Conservation (phyloP, 2,113 vertebrate genomes). For the Muscicapa adusta region DNA sequence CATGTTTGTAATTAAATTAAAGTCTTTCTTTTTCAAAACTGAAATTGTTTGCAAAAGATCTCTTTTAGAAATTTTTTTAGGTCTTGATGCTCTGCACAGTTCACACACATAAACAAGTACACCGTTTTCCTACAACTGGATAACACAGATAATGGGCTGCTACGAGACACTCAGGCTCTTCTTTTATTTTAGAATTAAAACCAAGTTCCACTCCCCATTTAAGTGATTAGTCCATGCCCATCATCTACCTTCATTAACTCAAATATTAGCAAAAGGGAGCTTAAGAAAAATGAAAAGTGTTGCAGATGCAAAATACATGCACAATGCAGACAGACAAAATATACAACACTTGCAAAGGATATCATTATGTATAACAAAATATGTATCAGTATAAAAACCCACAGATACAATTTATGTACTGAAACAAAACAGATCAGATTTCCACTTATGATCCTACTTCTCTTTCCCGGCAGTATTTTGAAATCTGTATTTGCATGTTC, state of each 20-base stretch:
- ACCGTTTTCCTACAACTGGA: slow-evolving; percentile 1
- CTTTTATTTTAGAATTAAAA: slow-evolving; percentile 45
- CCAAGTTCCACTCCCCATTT: neutral
- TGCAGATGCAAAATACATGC: neutral
- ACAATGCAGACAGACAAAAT: neutral
- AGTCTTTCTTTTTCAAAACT: neutral
- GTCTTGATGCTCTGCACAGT: neutral
- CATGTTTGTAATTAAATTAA: neutral
- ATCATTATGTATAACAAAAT: neutral
- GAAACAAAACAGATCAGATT: neutral
- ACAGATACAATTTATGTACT: neutral
- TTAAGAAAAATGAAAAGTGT: slow-evolving; percentile 16
- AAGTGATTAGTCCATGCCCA: slow-evolving; percentile 8
- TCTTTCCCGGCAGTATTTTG: slow-evolving; percentile 19
- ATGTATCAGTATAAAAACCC: neutral
- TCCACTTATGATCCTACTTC: neutral
- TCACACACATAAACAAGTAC: neutral
- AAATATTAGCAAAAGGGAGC: slow-evolving; percentile 26
- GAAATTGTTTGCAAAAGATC: neutral
- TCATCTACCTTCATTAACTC: neutral
- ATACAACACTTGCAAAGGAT: neutral
- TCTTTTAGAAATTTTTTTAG: neutral
- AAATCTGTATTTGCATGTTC: slow-evolving; percentile 23
- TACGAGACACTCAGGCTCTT: slow-evolving; percentile 8
- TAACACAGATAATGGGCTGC: slow-evolving; percentile 31